Evolutionary conservation across 2,888 invertebrate genomes (phyloP), one percentile per base, ranked within the genome.

Genomic region (Synergus gifuensis): DNA sequence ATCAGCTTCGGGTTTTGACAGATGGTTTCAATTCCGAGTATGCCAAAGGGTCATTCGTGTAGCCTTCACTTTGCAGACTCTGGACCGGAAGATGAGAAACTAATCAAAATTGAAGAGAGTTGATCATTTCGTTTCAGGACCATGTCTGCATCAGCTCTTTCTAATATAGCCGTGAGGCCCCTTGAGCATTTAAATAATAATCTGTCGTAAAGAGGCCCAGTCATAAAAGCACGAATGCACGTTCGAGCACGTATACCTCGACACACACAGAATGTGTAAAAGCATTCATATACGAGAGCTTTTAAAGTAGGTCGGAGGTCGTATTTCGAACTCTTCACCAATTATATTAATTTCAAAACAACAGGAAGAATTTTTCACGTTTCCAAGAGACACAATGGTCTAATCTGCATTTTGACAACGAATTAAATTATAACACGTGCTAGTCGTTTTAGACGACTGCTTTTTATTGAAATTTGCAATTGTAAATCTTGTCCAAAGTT

Each of bases 111-210:
- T 63, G 42, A 76, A 49, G 40, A 73, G 36, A 36, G 54, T 40
- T n/a, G 54, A 73, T 73, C 49, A 73, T 73, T 36, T 73, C 73
- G 36, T 28, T 73, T 40, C 54, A n/a, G 22, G 36, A 16, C 49
- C 36, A 36, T 28, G 54, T 54, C 28, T 36, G 36, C 36, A 11
- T n/a, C 42, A 66, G 42, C 16, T n/a, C n/a, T 44, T 66, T 66
- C n/a, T 42, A 40, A 73, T 73, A 73, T n/a, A 73, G 54, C 77
- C 78, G 78, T 62, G 77, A 79, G 83, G 79, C 76, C 83, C 83
- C 77, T 81, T 81, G 82, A 84, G 86, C 86, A 87, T 89, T 88
- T 87, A 87, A 89, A 89, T 89, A 89, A 89, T 89, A 89, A 89
- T 88, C 83, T 86, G 85, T 84, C 84, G 87, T 87, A 88, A 88